These are phyloP conservation scores for Sciurus niger DNA, from an alignment of 2,113 vertebrate genomes.

Conservation along the genomic window DNA sequence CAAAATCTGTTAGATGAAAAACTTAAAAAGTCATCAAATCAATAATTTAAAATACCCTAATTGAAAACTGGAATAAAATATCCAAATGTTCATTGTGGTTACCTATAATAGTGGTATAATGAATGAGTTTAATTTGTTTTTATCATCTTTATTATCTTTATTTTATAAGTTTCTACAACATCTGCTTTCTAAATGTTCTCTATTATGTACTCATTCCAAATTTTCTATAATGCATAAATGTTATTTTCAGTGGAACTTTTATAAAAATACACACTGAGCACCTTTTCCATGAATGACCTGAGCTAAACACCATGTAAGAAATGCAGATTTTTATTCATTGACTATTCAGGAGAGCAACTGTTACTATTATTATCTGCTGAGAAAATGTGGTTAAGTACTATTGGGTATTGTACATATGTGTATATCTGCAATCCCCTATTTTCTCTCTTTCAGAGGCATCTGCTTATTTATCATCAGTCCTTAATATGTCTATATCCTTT, in stretches of 20 bases:
- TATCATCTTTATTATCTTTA: not conserved
- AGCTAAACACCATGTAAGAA: not conserved
- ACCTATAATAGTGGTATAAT: not conserved
- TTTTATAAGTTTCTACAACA: slow-evolving; percentile 25
- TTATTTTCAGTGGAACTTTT: slow-evolving; percentile 2
- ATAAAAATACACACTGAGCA: slow-evolving; percentile 2
- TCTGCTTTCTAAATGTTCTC: not conserved
- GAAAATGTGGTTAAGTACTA: not conserved
- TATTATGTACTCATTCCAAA: not conserved
- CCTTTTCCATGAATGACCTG: not conserved
- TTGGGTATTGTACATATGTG: no score
- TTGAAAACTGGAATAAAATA: not conserved
- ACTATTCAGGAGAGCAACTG: not conserved
- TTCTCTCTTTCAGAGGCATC: not conserved
- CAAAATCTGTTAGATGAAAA: slow-evolving; percentile 20
- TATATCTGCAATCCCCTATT: not conserved
- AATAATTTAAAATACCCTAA: not conserved
- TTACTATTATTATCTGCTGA: not conserved
- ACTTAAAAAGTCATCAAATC: not conserved
- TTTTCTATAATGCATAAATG: not conserved
- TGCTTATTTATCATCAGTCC: not conserved
- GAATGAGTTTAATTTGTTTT: not conserved
- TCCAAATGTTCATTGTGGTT: not conserved
- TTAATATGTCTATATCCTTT: not conserved
- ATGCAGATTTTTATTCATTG: not conserved